These are phyloP conservation scores for Sycobia sp. DNA, from an alignment of 1,140 invertebrate genomes.

Conservation along the genomic window DNA sequence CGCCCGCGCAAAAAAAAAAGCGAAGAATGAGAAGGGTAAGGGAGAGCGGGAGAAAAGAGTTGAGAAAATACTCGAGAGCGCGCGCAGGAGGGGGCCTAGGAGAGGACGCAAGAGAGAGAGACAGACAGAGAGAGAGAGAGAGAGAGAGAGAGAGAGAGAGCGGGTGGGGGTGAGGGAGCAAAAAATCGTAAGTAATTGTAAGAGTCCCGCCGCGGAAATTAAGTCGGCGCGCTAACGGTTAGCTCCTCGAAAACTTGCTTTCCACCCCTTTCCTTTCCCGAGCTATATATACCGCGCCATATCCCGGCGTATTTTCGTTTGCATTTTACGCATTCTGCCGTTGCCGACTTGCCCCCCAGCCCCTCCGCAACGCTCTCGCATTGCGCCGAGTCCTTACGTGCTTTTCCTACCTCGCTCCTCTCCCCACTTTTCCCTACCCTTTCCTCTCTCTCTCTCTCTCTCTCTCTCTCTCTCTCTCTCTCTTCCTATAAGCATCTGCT, in stretches of 20 bases:
- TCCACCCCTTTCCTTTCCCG: not conserved
- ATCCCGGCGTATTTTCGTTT: not conserved
- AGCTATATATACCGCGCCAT: not conserved
- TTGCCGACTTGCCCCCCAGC: no score
- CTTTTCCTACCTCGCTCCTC: not conserved
- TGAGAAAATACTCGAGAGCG: no score
- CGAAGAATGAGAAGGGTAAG: not conserved
- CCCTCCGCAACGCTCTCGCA: no score
- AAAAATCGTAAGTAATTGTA: constrained; percentile 29
- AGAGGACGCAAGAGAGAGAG: not conserved
- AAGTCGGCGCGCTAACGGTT: constrained; percentile 18
- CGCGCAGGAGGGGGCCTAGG: no score
- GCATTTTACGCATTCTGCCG: not conserved
- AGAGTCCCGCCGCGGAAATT: constrained; percentile 23
- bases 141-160: no score
- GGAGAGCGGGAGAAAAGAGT: no score
- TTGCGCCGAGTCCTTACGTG: not conserved
- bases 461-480: not conserved
- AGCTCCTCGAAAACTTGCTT: constrained; percentile 7
- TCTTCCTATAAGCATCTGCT: not conserved
- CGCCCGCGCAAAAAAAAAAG: not conserved
- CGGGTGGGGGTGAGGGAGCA: not conserved
- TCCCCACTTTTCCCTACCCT: no score
- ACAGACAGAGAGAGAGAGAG: not conserved
- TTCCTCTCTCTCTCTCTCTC: not conserved